Evolutionary conservation across 2,113 vertebrate genomes (phyloP).

Genomic region (Melierax canorus): DNA sequence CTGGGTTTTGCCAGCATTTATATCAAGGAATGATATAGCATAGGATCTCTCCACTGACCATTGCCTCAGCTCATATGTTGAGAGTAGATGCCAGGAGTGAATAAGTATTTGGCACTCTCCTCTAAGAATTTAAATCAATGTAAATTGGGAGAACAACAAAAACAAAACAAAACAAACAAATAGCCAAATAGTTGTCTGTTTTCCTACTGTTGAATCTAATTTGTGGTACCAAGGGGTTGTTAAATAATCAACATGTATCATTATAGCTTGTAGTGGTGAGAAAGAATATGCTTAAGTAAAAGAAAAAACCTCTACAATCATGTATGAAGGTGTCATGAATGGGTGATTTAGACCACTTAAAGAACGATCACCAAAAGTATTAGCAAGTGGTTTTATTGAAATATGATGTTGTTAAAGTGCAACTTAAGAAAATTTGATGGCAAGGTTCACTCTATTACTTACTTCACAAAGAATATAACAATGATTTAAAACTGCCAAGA

Average conservation of each 20-base stretch:
- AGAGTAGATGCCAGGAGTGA: not conserved
- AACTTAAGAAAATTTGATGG: not conserved
- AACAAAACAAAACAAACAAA: not conserved
- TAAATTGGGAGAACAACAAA: not conserved
- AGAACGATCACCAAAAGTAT: not conserved
- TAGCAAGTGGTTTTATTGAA: not conserved
- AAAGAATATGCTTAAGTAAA: not conserved
- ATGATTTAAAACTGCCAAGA: not conserved
- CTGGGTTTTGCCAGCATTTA: not conserved
- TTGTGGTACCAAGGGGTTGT: not conserved
- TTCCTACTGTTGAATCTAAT: not conserved
- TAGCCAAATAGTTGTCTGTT: not conserved
- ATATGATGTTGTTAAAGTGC: not conserved
- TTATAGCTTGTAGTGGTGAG: not conserved
- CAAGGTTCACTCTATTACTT: not conserved
- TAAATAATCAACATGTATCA: not conserved
- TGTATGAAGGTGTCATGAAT: not conserved
- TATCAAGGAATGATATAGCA: not conserved
- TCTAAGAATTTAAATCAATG: not conserved
- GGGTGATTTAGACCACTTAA: not conserved
- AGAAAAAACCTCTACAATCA: not conserved
- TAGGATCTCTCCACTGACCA: not conserved
- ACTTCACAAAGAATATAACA: not conserved
- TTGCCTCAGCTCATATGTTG: not conserved
- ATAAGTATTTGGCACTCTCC: not conserved